Evolutionary conservation across 1,140 invertebrate species (phyloP), one percentile per base, ranked within the genome.

Genomic region (Kradibia gibbosae): DNA sequence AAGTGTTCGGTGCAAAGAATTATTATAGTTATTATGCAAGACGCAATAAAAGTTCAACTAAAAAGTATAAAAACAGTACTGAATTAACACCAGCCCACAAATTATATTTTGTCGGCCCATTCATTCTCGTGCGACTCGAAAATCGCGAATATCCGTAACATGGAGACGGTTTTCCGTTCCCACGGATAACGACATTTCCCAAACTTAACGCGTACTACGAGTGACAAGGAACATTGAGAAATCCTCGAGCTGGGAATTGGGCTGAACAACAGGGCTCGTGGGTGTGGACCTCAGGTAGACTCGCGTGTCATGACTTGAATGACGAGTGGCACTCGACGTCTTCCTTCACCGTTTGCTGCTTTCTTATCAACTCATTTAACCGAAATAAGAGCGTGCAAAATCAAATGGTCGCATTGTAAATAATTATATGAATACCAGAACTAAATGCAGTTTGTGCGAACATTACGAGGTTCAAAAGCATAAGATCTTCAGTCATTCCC

Each of bases 91-190:
- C 50, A 74, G 4, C 22, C 4, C 53, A 13, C 36, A 7, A 60
- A 75, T 75, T 39, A 75, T 60, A 36, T 20, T 53, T 72, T 72
- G 45, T 28, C 31, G 36, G 17, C 4, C 67, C 42, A 13, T 65
- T 67, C n/a, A 22, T 48, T 17, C 15, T 76, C 50, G 53, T 3
- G 17, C 25, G 13, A 28, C 15, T 34, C 75, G 39, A 48, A 77
- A 77, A 77, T 65, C 13, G 39, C 25, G 28, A 72, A 28, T 17
- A 15, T 15, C 11, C 31, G 53, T 2, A 15, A 45, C 25, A 62
- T 45, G 67, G 45, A 67, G 36, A 20, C 57, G 57, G 0, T 7
- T 65, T 80, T 74, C 79, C 71, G 79, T 45, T 80, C 79, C 17
- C 71, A 80, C 78, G 78, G n/a, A 10, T 20, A 42, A 13, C 17